Base-by-base conservation (phyloP, 2,113 vertebrate species). In the Phalacrocorax pelagicus region DNA sequence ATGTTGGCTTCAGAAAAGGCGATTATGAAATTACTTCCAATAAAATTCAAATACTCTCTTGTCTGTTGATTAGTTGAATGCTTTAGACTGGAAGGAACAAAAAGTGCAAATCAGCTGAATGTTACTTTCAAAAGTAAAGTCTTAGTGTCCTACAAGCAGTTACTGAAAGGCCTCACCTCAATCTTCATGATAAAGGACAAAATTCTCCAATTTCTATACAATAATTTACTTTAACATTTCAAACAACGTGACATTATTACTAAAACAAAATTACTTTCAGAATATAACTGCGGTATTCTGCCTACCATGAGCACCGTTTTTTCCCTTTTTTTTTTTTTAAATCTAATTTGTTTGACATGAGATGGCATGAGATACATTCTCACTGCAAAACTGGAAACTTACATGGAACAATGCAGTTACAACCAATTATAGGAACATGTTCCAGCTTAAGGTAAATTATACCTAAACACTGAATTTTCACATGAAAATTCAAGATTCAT, bases 1-100 rank as follows among this genome's bases (percentile, higher is more conserved):
- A 94, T 70, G 94, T 84, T 96, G 96, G 94, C 94, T 97, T 97
- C 97, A 94, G 96, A 96, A 97, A 97, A 98, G 78, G 90, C 89
- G 23, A 91, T 96, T 97, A 91, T 94, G 95, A 95, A 97, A 96
- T 96, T 94, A 95, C 78, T 96, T 96, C 44, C 88, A 96, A 95
- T 92, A 88, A 95, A 94, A 95, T 94, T 90, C 93, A 91, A 92
- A 96, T 74, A 84, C 49, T 92, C 86, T 91, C 79, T 95, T 94
- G 34, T 93, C 93, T 95, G 86, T 97, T 96, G 94, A 96, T 96
- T 97, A 97, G 90, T 97, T 97, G 91, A 97, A 96, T 96, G 92
- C 85, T 97, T 95, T 89, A 97, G 78, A 95, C 92, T 80, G 92
- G 62, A 97, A 96, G 79, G 82, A 96, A 95, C 92, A 92, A 96